These are phyloP conservation scores for Ptychochromis oligacanthus DNA, from an alignment of 2,113 vertebrate species.

Conservation along the genomic window DNA sequence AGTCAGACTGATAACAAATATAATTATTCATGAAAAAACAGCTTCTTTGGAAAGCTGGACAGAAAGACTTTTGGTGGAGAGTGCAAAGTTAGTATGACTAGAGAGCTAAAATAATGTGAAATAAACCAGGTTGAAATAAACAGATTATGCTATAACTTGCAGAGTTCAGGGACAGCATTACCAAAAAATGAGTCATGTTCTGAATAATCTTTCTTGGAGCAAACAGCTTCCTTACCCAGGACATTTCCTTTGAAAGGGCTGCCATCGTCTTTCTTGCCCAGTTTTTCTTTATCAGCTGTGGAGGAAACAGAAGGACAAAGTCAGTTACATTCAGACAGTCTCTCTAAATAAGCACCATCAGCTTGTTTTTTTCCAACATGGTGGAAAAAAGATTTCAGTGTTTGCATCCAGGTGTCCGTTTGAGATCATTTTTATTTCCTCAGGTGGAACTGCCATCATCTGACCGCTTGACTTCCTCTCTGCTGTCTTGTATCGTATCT, in stretches of 20 bases:
- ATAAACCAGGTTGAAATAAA: not conserved
- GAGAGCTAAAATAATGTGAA: not conserved
- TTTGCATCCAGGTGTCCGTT: not conserved
- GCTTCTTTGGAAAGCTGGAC: no score
- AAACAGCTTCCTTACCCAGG: conserved; percentile 56
- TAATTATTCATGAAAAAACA: no score
- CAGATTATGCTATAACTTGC: not conserved
- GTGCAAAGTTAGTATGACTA: rapidly evolving
- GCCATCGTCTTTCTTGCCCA: conserved; percentile 75
- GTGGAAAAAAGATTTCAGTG: not conserved
- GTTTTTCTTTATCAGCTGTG: conserved; percentile 74
- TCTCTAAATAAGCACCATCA: not conserved
- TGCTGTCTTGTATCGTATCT: not conserved
- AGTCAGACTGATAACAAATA: no score
- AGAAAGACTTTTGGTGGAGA: no score
- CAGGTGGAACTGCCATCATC: not conserved
- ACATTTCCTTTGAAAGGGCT: conserved; percentile 70
- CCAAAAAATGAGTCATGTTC: no score
- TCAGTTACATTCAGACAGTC: not conserved
- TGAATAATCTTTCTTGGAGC: not conserved
- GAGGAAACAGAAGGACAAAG: not conserved
- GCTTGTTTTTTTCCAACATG: not conserved
- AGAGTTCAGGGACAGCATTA: not conserved
- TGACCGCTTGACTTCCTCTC: not conserved
- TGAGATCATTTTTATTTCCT: not conserved